phyloP scores from a whole-genome alignment of 2,888 invertebrate genomes.

The Eustalomyia histrio region DNA sequence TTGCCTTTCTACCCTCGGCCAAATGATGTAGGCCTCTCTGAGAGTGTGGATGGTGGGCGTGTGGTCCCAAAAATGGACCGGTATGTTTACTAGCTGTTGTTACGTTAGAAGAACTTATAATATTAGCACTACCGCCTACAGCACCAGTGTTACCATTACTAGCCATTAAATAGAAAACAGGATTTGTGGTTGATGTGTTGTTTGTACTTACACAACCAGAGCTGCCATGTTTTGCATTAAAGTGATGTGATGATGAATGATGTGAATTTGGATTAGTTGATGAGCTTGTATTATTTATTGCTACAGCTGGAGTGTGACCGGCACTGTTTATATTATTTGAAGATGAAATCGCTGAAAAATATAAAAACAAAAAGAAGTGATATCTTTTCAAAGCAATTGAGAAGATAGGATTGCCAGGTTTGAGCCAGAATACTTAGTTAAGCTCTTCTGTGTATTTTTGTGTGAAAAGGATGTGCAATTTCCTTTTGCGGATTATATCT shows the following conservation, averaged over 20 bases:
- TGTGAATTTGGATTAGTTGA: conserved; percentile 35
- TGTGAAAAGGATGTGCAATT: no score
- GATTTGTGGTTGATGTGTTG: conserved; percentile 70
- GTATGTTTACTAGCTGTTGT: conserved; percentile 46
- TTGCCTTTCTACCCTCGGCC: conserved; percentile 77
- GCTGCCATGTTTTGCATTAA: conserved; percentile 57
- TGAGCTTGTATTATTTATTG: conserved; percentile 5
- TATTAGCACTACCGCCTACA: conserved; percentile 52
- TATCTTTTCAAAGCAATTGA: no score
- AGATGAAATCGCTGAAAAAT: conserved; percentile 39
- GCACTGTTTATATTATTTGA: conserved; percentile 40
- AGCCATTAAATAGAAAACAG: conserved; percentile 73
- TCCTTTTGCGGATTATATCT: no score
- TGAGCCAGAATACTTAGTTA: no score
- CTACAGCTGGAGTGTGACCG: conserved; percentile 18
- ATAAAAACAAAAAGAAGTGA: neutral
- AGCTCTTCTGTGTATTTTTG: no score
- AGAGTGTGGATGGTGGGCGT: conserved; percentile 66
- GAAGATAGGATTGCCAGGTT: no score
- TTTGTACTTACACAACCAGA: conserved; percentile 65
- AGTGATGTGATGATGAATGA: conserved; percentile 31
- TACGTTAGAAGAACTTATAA: conserved; percentile 54
- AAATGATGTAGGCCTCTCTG: conserved; percentile 68
- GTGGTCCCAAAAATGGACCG: conserved; percentile 56
- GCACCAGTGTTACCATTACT: conserved; percentile 70